Percentiles rank a stretch among this genome's conserved stretches.
Evolutionary conservation across 2,797 vertebrate species (phyloP).

Genomic region (Danio kyathit): DNA sequence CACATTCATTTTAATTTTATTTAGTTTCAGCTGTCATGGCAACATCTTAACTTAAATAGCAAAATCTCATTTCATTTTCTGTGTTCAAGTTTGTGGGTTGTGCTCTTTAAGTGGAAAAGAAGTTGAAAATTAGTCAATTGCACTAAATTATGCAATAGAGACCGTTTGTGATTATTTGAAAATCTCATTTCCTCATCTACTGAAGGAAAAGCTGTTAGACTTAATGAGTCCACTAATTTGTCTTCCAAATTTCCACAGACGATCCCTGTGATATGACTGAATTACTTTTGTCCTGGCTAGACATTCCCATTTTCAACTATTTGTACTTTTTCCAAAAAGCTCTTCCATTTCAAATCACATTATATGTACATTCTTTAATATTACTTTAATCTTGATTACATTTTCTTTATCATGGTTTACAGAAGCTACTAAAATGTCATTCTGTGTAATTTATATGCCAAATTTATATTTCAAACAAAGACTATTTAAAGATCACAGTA

Average conservation of each 20-base stretch:
- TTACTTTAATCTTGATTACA: too few species aligned
- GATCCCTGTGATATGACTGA: not conserved
- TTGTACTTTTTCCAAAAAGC: not conserved
- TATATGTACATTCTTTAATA: too few species aligned
- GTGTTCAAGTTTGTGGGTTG: not conserved
- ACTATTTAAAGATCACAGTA: too few species aligned
- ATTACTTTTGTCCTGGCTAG: not conserved
- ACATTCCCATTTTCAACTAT: not conserved
- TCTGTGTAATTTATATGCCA: too few species aligned
- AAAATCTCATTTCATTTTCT: not conserved
- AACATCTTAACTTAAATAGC: not conserved
- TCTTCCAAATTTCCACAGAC: not conserved
- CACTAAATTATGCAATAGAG: constrained; percentile 19
- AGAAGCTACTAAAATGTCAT: too few species aligned
- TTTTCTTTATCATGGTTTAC: too few species aligned
- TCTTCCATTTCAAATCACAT: too few species aligned
- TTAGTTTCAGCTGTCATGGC: not conserved
- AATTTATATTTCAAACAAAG: too few species aligned
- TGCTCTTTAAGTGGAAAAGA: not conserved
- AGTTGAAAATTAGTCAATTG: constrained; percentile 3
- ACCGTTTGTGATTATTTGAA: not conserved
- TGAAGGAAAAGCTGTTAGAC: not conserved
- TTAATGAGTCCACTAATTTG: constrained; percentile 8
- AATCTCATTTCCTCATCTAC: constrained; percentile 13
- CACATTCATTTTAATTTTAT: not conserved